A percentile compares a stretch with the other conserved stretches of the same genome.
Conservation (phyloP, 2,797 vertebrate species). For the Nyctibius grandis region DNA sequence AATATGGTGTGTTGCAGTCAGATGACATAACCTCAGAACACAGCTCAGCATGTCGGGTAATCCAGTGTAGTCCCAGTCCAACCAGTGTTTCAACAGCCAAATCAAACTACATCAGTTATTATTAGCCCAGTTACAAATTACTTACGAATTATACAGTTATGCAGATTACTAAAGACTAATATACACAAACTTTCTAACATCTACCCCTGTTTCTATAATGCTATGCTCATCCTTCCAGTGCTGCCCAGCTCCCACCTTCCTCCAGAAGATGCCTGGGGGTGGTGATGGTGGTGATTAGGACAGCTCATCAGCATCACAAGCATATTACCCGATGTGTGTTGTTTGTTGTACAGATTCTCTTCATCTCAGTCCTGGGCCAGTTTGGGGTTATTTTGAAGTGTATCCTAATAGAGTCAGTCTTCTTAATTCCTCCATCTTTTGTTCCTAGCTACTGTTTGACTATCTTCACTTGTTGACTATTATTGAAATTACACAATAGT, state of each 20-base stretch:
- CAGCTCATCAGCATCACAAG: neutral
- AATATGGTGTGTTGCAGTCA: neutral
- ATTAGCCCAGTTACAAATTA: neutral
- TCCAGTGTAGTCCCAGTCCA: neutral
- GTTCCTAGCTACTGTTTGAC: neutral
- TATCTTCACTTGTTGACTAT: neutral
- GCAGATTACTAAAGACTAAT: neutral
- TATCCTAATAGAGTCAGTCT: neutral
- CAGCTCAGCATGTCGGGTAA: neutral
- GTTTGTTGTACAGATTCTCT: neutral
- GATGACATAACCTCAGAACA: neutral
- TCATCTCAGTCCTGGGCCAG: neutral
- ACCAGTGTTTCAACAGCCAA: neutral
- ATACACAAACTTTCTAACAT: neutral
- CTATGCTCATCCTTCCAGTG: neutral
- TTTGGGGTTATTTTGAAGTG: neutral
- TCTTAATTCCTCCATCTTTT: neutral
- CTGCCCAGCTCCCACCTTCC: neutral
- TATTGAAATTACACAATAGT: neutral
- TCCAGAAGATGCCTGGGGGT: neutral
- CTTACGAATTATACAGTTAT: accelerated
- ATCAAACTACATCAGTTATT: neutral
- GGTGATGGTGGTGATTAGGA: no score
- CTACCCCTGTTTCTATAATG: neutral
- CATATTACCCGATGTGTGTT: neutral